phyloP scores from a whole-genome alignment of 2,113 vertebrate genomes.

The Phylloscopus trochilus region DNA sequence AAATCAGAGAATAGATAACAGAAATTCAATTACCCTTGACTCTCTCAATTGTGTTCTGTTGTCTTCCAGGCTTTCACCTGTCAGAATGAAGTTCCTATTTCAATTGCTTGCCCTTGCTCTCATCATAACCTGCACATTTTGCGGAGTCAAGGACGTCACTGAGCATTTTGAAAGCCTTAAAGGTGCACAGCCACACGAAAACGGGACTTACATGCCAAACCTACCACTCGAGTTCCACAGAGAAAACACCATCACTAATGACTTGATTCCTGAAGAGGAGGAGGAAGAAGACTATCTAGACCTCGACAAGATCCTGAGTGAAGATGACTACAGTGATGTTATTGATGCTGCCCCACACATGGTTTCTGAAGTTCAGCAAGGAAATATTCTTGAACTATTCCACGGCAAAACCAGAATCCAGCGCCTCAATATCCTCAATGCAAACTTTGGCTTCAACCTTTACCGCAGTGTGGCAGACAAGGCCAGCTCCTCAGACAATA shows the following conservation, averaged over 20 bases:
- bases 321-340: slow-evolving; percentile 84
- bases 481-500: slow-evolving; percentile 82
- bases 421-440: slow-evolving; percentile 88
- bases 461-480: slow-evolving; percentile 85
- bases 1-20: background rate
- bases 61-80: background rate
- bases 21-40: background rate
- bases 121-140: slow-evolving; percentile 62
- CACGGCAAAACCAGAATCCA: slow-evolving; percentile 88
- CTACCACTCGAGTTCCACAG: slow-evolving; percentile 83
- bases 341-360: slow-evolving; percentile 82
- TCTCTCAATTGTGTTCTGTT: background rate
- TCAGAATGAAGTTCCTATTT: slow-evolving; percentile 78
- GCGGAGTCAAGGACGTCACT: slow-evolving; percentile 75
- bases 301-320: slow-evolving; percentile 82
- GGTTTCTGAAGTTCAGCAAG: slow-evolving; percentile 76
- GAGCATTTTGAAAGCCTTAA: slow-evolving; percentile 70
- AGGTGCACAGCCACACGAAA: slow-evolving; percentile 22
- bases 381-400: slow-evolving; percentile 87
- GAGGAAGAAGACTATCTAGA: slow-evolving; percentile 83
- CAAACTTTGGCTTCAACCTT: slow-evolving; percentile 89
- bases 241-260: slow-evolving; percentile 92
- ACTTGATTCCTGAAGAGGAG: slow-evolving; percentile 84
- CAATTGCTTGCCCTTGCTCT: slow-evolving; percentile 67
- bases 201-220: slow-evolving; percentile 39